Evolutionary conservation across 2,888 invertebrate species (phyloP).

Genomic region (Oxystoma pomonae): DNA sequence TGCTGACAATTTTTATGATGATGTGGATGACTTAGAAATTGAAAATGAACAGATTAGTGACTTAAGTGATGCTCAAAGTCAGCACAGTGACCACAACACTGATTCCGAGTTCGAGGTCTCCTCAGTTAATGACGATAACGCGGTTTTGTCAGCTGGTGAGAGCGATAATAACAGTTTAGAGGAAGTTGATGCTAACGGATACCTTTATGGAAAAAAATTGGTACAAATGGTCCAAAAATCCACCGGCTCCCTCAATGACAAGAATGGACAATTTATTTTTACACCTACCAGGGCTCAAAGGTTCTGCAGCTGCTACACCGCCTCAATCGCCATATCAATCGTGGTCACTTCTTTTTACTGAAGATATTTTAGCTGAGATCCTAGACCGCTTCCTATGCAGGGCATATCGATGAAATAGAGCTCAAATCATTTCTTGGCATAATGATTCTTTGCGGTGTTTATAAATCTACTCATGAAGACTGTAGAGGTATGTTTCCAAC

Average conservation of each 20-base stretch:
- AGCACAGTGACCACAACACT: conserved; percentile 3
- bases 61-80: conserved; percentile 3
- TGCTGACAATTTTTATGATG: conserved; percentile 1
- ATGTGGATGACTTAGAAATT: conserved; percentile 1
- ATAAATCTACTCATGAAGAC: conserved; percentile 9
- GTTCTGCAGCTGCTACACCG: conserved; percentile 12
- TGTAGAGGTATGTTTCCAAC: conserved; percentile 5
- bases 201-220: conserved; percentile 15
- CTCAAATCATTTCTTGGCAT: conserved; percentile 11
- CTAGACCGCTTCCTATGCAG: conserved; percentile 9
- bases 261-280: conserved; percentile 13
- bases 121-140: conserved; percentile 1
- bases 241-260: conserved; percentile 9
- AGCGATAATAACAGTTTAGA: conserved; percentile 1
- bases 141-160: not conserved
- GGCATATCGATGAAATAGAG: conserved; percentile 10
- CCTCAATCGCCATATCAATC: conserved; percentile 12
- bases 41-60: conserved; percentile 2
- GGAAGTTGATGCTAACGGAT: conserved; percentile 6
- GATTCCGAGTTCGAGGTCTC: conserved; percentile 1
- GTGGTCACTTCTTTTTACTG: conserved; percentile 17
- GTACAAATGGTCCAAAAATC: conserved; percentile 17
- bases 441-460: not conserved
- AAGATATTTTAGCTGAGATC: conserved; percentile 13
- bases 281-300: conserved; percentile 14